Evolutionary conservation across 2,113 vertebrate genomes (phyloP).

Genomic region (Vireo altiloquus): DNA sequence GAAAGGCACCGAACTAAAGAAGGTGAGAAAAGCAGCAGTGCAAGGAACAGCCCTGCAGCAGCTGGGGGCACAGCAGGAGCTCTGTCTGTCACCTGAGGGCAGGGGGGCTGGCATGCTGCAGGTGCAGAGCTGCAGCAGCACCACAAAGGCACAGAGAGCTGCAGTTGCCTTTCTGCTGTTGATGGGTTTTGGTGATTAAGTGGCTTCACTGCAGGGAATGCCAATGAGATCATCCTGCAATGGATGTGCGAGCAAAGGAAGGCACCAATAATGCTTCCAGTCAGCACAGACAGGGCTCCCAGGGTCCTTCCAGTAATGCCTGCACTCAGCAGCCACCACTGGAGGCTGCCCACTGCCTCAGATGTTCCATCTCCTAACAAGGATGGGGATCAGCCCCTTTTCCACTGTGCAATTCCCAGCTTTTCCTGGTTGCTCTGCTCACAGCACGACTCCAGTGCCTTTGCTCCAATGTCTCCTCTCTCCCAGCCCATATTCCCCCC

Average conservation of each 20-base stretch:
- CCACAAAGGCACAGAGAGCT: not conserved
- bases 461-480: not conserved
- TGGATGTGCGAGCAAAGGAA: not conserved
- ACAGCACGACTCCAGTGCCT: not conserved
- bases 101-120: not conserved
- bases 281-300: constrained; percentile 26
- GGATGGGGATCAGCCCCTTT: not conserved
- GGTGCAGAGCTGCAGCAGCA: not conserved
- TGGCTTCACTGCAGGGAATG: constrained; percentile 34
- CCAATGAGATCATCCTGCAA: constrained; percentile 47
- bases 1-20: not conserved
- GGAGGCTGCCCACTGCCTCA: not conserved
- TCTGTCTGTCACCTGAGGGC: not conserved
- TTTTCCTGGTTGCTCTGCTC: not conserved
- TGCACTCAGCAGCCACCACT: not conserved
- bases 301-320: constrained; percentile 35
- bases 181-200: not conserved
- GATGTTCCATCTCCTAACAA: not conserved
- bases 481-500: not conserved
- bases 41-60: not conserved
- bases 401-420: not conserved
- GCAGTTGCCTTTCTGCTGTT: not conserved
- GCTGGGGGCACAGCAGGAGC: not conserved
- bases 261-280: constrained; percentile 23
- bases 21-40: not conserved